These are phyloP conservation scores for Pardosa pseudoannulata DNA, from an alignment of 2,888 invertebrate species.

Conservation along the genomic window DNA sequence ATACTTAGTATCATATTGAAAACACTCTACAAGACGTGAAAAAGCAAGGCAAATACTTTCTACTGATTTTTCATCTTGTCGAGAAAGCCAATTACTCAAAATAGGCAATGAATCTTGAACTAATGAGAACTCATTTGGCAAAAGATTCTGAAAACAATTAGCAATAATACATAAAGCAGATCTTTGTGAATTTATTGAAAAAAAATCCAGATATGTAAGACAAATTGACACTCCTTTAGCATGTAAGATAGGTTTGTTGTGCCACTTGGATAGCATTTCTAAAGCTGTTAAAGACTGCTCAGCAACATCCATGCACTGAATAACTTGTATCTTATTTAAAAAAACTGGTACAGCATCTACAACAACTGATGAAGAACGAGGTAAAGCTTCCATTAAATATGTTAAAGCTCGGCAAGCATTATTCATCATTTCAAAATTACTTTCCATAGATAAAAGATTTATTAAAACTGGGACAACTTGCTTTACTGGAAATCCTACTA, in stretches of 20 bases:
- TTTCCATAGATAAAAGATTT: slow-evolving; percentile 94
- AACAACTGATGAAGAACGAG: slow-evolving; percentile 95
- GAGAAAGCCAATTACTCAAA: slow-evolving; percentile 84
- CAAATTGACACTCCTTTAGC: slow-evolving; percentile 97
- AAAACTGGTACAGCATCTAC: slow-evolving; percentile 98
- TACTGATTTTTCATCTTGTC: slow-evolving; percentile 96
- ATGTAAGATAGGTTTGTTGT: slow-evolving; percentile 96
- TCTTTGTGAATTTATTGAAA: slow-evolving; percentile 97
- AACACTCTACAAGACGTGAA: slow-evolving; percentile 96
- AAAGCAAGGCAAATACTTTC: slow-evolving; percentile 99
- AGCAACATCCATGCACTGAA: slow-evolving; percentile 99
- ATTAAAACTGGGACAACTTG: slow-evolving; percentile 97
- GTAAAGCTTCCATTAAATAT: slow-evolving; percentile 99
- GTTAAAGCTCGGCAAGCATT: slow-evolving; percentile 98
- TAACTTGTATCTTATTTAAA: slow-evolving; percentile 96
- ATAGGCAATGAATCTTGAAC: slow-evolving; percentile 91
- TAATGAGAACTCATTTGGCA: slow-evolving; percentile 94
- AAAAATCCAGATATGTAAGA: slow-evolving; percentile 97
- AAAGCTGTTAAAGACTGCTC: slow-evolving; percentile 98
- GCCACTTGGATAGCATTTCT: slow-evolving; percentile 96
- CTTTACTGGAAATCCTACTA: slow-evolving; percentile 97
- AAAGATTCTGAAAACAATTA: slow-evolving; percentile 97
- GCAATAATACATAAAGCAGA: slow-evolving; percentile 97
- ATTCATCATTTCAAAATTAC: slow-evolving; percentile 99
- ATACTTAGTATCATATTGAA: slow-evolving; percentile 92